Conservation (phyloP, 2,113 vertebrate genomes). For the Irena cyanogastra region DNA sequence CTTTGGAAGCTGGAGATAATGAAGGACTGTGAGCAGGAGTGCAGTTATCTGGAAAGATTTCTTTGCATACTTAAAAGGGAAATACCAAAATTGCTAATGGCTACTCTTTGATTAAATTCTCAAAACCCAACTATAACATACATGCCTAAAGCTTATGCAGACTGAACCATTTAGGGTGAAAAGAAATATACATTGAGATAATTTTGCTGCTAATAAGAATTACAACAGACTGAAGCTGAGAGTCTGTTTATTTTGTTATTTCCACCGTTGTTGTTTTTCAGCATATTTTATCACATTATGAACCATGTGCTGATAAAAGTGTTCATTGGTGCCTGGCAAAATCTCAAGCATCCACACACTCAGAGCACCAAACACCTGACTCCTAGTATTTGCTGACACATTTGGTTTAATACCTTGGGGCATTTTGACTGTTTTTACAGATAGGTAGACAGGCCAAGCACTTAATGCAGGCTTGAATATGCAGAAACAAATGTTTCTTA, state of each 20-base stretch:
- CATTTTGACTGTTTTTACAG: background rate
- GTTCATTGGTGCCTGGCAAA: background rate
- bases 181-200: background rate
- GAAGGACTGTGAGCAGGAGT: background rate
- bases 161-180: background rate
- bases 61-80: background rate
- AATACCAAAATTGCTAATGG: background rate
- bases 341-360: background rate
- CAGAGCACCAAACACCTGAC: background rate
- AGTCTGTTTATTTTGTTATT: background rate
- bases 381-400: conserved; percentile 24
- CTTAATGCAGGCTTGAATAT: background rate
- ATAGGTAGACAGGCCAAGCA: background rate
- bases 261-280: background rate
- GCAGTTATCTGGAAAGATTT: background rate
- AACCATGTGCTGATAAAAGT: background rate
- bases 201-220: background rate
- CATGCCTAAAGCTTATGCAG: background rate
- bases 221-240: background rate
- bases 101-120: background rate
- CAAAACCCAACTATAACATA: background rate
- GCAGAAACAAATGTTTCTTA: background rate
- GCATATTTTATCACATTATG: conserved; percentile 3
- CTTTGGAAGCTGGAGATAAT: background rate
- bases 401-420: conserved; percentile 1